These are phyloP conservation scores for Prunella strophiata DNA, from an alignment of 2,797 vertebrate genomes.

Conservation along the genomic window DNA sequence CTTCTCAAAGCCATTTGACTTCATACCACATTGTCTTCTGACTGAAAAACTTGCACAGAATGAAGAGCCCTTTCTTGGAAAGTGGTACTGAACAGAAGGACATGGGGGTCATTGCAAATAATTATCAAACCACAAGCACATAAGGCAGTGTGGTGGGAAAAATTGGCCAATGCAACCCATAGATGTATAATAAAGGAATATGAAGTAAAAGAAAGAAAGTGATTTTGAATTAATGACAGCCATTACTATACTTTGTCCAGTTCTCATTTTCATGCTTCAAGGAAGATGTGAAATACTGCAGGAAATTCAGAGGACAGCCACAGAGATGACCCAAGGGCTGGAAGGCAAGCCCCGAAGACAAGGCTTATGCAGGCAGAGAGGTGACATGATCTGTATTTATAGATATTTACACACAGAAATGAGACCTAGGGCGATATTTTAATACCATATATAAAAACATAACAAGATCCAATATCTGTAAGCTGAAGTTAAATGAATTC, in stretches of 20 bases:
- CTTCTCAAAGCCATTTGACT: slow-evolving; percentile 23
- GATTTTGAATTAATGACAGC: slow-evolving; percentile 58
- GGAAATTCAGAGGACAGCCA: slow-evolving; percentile 27
- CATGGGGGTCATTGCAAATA: slow-evolving; percentile 23
- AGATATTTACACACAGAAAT: slow-evolving; percentile 9
- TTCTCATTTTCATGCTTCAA: slow-evolving; percentile 63
- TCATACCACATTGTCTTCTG: not conserved
- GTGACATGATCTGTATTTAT: slow-evolving; percentile 2
- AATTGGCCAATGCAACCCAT: slow-evolving; percentile 7
- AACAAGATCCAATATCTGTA: not conserved
- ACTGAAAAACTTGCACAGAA: slow-evolving; percentile 14
- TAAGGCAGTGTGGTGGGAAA: not conserved
- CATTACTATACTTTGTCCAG: slow-evolving; percentile 40
- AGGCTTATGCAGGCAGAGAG: not conserved
- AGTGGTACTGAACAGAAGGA: slow-evolving; percentile 29
- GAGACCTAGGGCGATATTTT: not conserved
- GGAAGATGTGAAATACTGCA: slow-evolving; percentile 57
- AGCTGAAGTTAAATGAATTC: slow-evolving; percentile 24
- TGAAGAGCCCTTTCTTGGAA: slow-evolving; percentile 40
- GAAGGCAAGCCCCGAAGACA: not conserved
- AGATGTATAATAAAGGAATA: slow-evolving; percentile 29
- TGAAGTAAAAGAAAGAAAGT: slow-evolving; percentile 35
- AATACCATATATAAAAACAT: not conserved
- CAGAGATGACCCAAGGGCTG: not conserved
- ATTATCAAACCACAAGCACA: slow-evolving; percentile 36